Evolutionary conservation across 64 coral and sea anemone species (phyloP), one percentile per base, ranked within the genome.

Genomic region (Montipora capricornis): DNA sequence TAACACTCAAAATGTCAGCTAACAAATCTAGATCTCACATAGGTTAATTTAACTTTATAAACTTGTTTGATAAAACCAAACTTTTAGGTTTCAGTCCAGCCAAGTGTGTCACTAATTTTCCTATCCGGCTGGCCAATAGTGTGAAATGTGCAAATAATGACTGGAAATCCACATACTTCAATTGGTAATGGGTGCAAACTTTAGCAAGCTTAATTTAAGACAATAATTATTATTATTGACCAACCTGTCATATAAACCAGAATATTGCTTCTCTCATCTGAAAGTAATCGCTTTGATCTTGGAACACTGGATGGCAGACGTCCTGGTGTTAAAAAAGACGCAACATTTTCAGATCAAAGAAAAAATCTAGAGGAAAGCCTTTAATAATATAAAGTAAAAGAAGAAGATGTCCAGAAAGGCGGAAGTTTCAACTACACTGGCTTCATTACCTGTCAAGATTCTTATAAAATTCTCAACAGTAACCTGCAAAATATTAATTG

Each of bases 251-350:
- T 96, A 64, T 99, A 99, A 2, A 99, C 94, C 37, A 99, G 93
- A 81, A 99, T 93, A 66, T 99, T 99, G 26, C 98, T 99, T 94
- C 98, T 94, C 76, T 99, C 98, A 90, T 99, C 98, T 17, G 98
- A 99, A 19, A 99, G 85, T 12, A 99, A 75, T 49, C 98, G 64
- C 49, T 99, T 99, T 17, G 98, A 99, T 13, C 98, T 95, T 76
- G 98, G 98, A 24, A 96, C 98, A 92, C 98, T 96, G 83, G 88
- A 80, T 57, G 98, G 98, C 37, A 99, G 61, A 15, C 98, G 89
- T 9, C 98, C 98, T 99, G 60, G 70, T 51, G 17, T 20, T 24
- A 6, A 71, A 71, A 24, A 71, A 71, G 6, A 57, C 11, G 5
- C 53, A 57, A 57, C 11, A 57, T 4, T 57, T 57, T 57, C 53